Evolutionary conservation across 2,888 invertebrate species (phyloP).

Genomic region (Punctoribates punctum): DNA sequence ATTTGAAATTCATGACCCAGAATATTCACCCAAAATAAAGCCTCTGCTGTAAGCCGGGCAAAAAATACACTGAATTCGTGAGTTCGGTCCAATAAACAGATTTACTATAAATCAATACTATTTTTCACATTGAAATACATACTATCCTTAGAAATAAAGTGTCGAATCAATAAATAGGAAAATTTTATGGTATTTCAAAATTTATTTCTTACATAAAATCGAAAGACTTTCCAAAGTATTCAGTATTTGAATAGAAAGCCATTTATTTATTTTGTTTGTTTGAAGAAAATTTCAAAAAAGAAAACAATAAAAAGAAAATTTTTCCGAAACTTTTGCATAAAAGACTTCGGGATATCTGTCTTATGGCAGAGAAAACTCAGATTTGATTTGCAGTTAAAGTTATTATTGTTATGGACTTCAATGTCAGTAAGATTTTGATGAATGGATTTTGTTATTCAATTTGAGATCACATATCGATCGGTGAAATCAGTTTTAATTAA

Average conservation of each 20-base stretch:
- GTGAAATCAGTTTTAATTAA: background rate
- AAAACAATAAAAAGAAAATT: no score
- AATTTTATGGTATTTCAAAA: background rate
- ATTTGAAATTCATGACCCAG: background rate
- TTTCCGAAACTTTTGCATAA: no score
- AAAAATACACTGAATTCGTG: background rate
- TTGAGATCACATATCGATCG: background rate
- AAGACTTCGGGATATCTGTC: background rate
- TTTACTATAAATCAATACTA: conserved; percentile 6
- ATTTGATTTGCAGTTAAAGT: background rate
- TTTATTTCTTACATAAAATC: no score
- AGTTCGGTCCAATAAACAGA: conserved; percentile 16
- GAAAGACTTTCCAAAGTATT: no score
- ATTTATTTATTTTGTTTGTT: no score
- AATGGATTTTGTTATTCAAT: conserved; percentile 9
- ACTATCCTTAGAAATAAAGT: background rate
- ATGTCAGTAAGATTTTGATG: background rate
- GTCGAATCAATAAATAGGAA: background rate
- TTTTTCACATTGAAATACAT: background rate
- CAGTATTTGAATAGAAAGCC: no score
- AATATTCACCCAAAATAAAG: background rate
- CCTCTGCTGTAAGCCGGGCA: background rate
- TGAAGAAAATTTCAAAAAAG: no score
- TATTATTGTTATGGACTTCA: background rate
- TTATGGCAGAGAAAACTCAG: background rate